phyloP scores from a whole-genome alignment of 1,140 invertebrate species.

The Eupristina koningsbergeri region DNA sequence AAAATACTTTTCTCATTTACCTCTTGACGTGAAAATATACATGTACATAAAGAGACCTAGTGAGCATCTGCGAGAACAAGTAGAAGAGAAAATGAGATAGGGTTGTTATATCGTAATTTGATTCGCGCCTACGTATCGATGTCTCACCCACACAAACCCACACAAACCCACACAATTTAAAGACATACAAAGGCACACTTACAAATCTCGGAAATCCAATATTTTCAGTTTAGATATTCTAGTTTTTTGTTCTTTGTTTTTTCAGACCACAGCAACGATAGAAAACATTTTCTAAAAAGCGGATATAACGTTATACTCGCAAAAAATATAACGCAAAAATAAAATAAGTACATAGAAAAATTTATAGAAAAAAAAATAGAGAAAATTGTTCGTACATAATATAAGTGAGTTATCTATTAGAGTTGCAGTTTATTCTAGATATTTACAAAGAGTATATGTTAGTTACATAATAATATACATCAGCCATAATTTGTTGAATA shows the following conservation, averaged over 20 bases:
- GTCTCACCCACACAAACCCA: not conserved
- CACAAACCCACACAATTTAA: not conserved
- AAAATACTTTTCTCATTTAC: constrained; percentile 27
- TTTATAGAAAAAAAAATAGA: not conserved
- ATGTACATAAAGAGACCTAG: not conserved
- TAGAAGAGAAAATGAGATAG: not conserved
- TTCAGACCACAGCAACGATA: constrained; percentile 19
- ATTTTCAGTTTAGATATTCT: constrained; percentile 40
- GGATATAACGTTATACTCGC: constrained; percentile 36
- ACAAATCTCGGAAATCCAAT: constrained; percentile 38
- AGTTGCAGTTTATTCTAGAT: constrained; percentile 33
- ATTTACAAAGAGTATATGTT: constrained; percentile 24
- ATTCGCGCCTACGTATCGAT: constrained; percentile 42
- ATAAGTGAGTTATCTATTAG: constrained; percentile 12
- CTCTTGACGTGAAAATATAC: not conserved
- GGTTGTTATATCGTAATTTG: constrained; percentile 38
- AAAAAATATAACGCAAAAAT: constrained; percentile 8
- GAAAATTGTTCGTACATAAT: not conserved
- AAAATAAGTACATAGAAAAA: not conserved
- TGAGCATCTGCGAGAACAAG: not conserved
- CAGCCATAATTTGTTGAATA: constrained; percentile 4
- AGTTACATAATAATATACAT: constrained; percentile 32
- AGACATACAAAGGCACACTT: not conserved
- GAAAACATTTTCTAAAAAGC: constrained; percentile 37
- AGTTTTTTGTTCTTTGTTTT: constrained; percentile 22